These are phyloP conservation scores for Unio pictorum DNA, from an alignment of 2,888 invertebrate species.

Conservation along the genomic window DNA sequence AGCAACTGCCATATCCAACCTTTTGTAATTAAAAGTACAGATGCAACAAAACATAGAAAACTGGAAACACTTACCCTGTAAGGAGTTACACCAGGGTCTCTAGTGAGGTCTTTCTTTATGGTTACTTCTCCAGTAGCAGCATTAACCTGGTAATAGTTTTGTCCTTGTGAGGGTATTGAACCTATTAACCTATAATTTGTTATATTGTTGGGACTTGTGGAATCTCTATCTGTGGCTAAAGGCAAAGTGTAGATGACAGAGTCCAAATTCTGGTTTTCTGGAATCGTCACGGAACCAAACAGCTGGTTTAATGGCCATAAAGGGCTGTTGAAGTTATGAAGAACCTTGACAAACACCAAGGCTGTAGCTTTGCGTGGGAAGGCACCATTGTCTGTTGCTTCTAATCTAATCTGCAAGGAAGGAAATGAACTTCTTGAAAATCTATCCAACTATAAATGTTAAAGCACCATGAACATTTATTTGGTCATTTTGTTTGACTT, in stretches of 20 bases:
- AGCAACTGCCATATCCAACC: too few relatives aligned
- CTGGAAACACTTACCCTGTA: slow-evolving; percentile 11
- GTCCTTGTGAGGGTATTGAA: slow-evolving; percentile 8
- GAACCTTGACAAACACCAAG: slow-evolving; percentile 46
- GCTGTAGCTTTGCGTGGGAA: slow-evolving; percentile 40
- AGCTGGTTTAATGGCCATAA: slow-evolving; percentile 16
- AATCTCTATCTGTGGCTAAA: slow-evolving; percentile 52
- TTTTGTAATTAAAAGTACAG: too few relatives aligned
- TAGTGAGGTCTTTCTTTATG: slow-evolving; percentile 42
- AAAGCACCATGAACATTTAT: too few relatives aligned
- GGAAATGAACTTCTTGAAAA: background rate
- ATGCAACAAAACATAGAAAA: background rate
- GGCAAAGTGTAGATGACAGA: slow-evolving; percentile 14
- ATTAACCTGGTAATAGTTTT: slow-evolving; percentile 43
- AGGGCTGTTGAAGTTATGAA: slow-evolving; percentile 43
- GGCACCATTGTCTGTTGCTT: slow-evolving; percentile 54
- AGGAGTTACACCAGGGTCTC: slow-evolving; percentile 12
- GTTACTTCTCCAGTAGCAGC: slow-evolving; percentile 41
- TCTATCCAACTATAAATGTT: slow-evolving; percentile 7
- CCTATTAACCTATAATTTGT: slow-evolving; percentile 27
- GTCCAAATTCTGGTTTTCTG: slow-evolving; percentile 33
- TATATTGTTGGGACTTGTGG: slow-evolving; percentile 41
- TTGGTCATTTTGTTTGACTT: too few relatives aligned
- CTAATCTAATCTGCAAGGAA: slow-evolving; percentile 41
- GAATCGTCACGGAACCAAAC: slow-evolving; percentile 18